These are phyloP conservation scores for Chironomus striatipennis DNA, from an alignment of 1,140 invertebrate species.

Conservation along the genomic window DNA sequence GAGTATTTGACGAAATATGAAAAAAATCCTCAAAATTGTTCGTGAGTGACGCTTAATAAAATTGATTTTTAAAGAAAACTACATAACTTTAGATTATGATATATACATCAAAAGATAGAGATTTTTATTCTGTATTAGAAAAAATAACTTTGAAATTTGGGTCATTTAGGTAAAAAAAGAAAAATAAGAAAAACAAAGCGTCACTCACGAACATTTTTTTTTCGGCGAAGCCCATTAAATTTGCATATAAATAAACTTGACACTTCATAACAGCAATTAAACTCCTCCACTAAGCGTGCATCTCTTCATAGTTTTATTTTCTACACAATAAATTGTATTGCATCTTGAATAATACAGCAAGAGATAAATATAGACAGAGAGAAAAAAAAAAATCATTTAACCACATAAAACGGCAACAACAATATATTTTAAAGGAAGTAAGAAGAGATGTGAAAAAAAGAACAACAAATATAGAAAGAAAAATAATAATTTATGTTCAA, in stretches of 20 bases:
- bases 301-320: neutral
- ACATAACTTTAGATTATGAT: too few relatives aligned
- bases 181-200: too few relatives aligned
- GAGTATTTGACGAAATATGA: too few relatives aligned
- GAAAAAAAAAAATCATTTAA: neutral
- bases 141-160: too few relatives aligned
- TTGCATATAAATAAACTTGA: conserved; percentile 23
- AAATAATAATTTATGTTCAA: conserved; percentile 19
- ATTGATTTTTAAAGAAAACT: too few relatives aligned
- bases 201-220: too few relatives aligned
- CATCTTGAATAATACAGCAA: neutral
- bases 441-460: neutral
- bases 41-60: too few relatives aligned
- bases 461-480: neutral
- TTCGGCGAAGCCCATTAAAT: too few relatives aligned
- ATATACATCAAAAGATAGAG: too few relatives aligned
- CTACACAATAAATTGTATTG: neutral
- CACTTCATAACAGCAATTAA: conserved; percentile 23
- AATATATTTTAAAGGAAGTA: neutral
- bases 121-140: too few relatives aligned
- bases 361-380: neutral
- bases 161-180: too few relatives aligned
- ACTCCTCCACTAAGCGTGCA: neutral
- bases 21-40: too few relatives aligned
- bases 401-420: neutral